Evolutionary conservation across 2,113 vertebrate genomes (phyloP).

Genomic region (Castor canadensis): DNA sequence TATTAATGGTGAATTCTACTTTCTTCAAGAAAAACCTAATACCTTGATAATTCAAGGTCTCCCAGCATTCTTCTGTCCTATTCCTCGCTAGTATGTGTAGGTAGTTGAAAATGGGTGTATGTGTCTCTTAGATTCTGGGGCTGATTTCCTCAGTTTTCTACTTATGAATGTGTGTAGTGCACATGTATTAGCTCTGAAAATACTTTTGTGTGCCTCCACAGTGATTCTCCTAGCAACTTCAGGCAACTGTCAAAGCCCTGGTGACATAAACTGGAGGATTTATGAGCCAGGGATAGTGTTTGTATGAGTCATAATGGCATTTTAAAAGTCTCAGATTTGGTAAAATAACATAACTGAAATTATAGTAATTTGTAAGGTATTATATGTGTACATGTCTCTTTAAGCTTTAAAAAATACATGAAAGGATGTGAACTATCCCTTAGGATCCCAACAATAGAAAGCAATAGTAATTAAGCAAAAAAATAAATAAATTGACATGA

Average conservation of each 20-base stretch:
- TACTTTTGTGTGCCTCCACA: neutral
- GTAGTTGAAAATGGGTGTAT: neutral
- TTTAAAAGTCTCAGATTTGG: slow-evolving; percentile 54
- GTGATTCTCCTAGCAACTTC: slow-evolving; percentile 43
- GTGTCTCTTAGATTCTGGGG: slow-evolving; percentile 31
- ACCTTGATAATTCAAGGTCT: neutral
- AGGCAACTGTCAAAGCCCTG: slow-evolving; percentile 26
- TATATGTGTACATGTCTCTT: slow-evolving; percentile 68
- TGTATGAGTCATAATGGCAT: neutral
- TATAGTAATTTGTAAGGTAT: slow-evolving; percentile 13
- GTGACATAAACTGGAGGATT: neutral
- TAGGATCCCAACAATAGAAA: slow-evolving; percentile 79
- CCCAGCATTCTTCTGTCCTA: neutral
- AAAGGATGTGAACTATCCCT: slow-evolving; percentile 71
- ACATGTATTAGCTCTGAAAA: slow-evolving; percentile 12
- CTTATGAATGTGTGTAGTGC: neutral
- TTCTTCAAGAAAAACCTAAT: neutral
- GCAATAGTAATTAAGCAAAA: slow-evolving; percentile 77
- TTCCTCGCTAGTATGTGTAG: neutral
- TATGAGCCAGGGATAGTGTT: neutral
- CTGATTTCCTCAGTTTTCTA: neutral
- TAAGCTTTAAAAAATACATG: slow-evolving; percentile 79
- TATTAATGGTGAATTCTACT: slow-evolving; percentile 3
- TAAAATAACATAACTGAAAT: slow-evolving; percentile 12
- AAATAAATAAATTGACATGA: slow-evolving; percentile 81